These are phyloP conservation scores for Crypturellus undulatus DNA, from an alignment of 2,113 vertebrate genomes.

Conservation along the genomic window DNA sequence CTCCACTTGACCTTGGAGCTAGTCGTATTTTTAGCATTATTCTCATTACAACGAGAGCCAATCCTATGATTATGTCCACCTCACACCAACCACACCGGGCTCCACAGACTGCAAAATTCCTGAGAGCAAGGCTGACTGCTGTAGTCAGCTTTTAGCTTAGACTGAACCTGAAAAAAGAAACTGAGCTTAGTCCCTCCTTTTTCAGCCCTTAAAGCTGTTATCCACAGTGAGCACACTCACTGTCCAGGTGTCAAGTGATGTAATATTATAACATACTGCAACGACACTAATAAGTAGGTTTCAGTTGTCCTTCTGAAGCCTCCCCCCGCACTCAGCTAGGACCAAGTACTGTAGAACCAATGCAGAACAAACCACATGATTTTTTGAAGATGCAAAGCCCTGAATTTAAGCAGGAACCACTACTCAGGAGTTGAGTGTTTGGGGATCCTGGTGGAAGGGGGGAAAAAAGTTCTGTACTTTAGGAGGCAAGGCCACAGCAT, in stretches of 20 bases:
- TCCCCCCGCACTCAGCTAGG: not conserved
- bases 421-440: not conserved
- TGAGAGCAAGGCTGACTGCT: not conserved
- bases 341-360: not conserved
- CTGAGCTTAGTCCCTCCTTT: not conserved
- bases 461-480: not conserved
- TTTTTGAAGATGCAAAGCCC: not conserved
- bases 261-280: not conserved
- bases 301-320: not conserved
- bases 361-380: not conserved
- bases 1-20: not conserved
- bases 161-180: not conserved
- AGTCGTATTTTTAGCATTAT: not conserved
- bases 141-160: not conserved
- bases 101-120: not conserved
- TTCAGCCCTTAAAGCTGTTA: not conserved
- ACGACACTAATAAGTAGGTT: not conserved
- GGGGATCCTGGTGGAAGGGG: not conserved
- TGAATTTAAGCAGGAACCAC: not conserved
- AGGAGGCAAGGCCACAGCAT: not conserved
- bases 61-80: not conserved
- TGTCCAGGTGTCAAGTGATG: not conserved
- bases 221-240: not conserved
- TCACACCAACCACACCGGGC: not conserved
- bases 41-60: not conserved